Evolutionary conservation across 2,797 vertebrate species (phyloP).

Genomic region (Gymnoscopelus microlampas): DNA sequence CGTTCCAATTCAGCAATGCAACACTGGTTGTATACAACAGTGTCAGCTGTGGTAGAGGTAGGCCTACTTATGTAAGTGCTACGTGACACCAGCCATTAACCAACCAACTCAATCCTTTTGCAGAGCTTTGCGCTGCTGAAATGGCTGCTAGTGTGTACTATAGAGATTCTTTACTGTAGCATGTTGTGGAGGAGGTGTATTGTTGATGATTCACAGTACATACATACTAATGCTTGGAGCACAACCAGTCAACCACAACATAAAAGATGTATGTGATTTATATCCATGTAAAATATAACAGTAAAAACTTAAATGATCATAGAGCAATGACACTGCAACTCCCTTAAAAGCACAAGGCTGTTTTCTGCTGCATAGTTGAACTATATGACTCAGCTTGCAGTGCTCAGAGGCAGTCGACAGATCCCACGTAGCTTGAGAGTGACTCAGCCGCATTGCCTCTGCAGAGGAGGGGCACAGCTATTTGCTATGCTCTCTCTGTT

Average conservation of each 20-base stretch:
- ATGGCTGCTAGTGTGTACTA: constrained; percentile 6
- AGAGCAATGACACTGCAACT: not conserved
- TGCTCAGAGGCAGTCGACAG: constrained; percentile 49
- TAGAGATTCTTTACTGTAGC: not conserved
- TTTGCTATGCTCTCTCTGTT: constrained; percentile 19
- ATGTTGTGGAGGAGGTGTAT: constrained; percentile 1
- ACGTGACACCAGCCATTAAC: constrained; percentile 33
- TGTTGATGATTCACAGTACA: constrained; percentile 2
- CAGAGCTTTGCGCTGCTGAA: not conserved
- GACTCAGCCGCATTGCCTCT: constrained; percentile 65
- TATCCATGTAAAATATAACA: constrained; percentile 1
- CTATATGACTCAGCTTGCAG: constrained; percentile 71
- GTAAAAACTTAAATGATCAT: constrained; percentile 8
- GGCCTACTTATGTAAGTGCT: constrained; percentile 52
- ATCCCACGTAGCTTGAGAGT: constrained; percentile 52
- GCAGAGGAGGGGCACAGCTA: constrained; percentile 41
- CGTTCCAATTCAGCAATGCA: no score
- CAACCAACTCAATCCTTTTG: constrained; percentile 18
- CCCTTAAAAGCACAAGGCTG: constrained; percentile 22
- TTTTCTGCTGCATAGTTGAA: constrained; percentile 61
- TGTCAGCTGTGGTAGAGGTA: not conserved
- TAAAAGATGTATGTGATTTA: not conserved
- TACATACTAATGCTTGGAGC: not conserved
- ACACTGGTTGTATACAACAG: not conserved
- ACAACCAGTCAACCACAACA: not conserved